Percentiles rank a stretch among this genome's conserved stretches.
Conservation (phyloP, 2,797 vertebrate genomes). For the Propithecus perrieri region DNA sequence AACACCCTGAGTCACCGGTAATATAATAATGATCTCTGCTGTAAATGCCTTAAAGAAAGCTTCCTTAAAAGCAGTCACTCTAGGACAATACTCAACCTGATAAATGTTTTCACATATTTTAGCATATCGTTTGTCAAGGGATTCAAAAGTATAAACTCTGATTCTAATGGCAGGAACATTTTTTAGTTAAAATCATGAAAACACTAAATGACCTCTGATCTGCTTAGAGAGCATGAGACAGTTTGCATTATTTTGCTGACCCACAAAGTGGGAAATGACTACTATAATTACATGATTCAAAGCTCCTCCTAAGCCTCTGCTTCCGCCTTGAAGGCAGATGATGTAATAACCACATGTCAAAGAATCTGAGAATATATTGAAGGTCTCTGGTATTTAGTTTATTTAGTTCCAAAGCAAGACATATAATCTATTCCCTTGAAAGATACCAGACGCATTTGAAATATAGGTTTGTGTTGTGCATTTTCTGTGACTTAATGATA, state of each 20-base stretch:
- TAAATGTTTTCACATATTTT: conserved; percentile 47
- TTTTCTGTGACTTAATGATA: conserved; percentile 50
- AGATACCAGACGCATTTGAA: conserved; percentile 65
- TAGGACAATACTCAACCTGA: conserved; percentile 8
- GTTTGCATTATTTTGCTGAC: conserved; percentile 57
- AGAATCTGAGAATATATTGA: conserved; percentile 62
- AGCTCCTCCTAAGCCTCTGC: conserved; percentile 10
- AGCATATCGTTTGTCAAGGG: background rate
- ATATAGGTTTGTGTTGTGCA: background rate
- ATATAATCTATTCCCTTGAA: conserved; percentile 64
- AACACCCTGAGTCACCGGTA: background rate
- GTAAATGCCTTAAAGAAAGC: conserved; percentile 44
- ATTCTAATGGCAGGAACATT: background rate
- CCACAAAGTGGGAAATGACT: conserved; percentile 22
- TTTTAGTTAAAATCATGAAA: conserved; percentile 47
- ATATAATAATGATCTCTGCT: background rate
- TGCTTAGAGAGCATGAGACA: conserved; percentile 23
- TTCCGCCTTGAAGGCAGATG: conserved; percentile 53
- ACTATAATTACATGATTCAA: conserved; percentile 19
- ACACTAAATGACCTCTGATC: conserved; percentile 51
- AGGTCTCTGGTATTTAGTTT: conserved; percentile 35
- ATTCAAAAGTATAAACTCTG: background rate
- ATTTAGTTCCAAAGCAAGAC: conserved; percentile 45
- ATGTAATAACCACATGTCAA: conserved; percentile 64
- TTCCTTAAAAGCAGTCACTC: conserved; percentile 23